Conservation (phyloP, 2,797 vertebrate species). For the Podarcis siculus region DNA sequence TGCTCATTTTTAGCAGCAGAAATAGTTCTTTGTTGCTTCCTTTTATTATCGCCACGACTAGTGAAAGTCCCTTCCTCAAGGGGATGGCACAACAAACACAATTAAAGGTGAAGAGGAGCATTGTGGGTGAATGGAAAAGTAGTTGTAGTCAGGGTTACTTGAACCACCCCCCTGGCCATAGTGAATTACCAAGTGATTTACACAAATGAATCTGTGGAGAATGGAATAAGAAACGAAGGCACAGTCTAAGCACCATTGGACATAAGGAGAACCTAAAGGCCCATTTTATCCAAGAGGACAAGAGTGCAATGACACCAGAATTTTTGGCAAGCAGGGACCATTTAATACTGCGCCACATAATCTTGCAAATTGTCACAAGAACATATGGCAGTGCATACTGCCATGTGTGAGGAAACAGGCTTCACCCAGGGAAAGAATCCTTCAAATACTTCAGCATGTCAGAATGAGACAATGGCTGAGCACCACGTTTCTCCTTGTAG, state of each 20-base stretch:
- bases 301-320: no score
- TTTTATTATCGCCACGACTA: conserved; percentile 31
- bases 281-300: no score
- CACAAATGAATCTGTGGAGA: conserved; percentile 14
- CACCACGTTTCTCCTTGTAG: neutral
- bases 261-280: no score
- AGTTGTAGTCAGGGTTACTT: neutral
- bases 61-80: conserved; percentile 23
- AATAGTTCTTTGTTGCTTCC: conserved; percentile 24
- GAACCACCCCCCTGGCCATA: neutral
- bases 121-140: conserved; percentile 48
- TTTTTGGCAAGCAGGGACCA: no score
- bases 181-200: conserved; percentile 1
- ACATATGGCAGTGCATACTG: conserved; percentile 29
- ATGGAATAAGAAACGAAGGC: neutral
- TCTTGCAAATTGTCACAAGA: conserved; percentile 38
- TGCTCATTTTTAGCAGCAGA: neutral
- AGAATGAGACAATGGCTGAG: neutral
- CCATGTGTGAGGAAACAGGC: neutral
- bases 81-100: conserved; percentile 28
- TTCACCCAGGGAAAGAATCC: neutral
- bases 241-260: neutral
- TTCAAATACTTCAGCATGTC: neutral
- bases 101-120: conserved; percentile 48
- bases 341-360: conserved; percentile 55